phyloP scores from a whole-genome alignment of 1,140 invertebrate species.

The Triops longicaudatus region DNA sequence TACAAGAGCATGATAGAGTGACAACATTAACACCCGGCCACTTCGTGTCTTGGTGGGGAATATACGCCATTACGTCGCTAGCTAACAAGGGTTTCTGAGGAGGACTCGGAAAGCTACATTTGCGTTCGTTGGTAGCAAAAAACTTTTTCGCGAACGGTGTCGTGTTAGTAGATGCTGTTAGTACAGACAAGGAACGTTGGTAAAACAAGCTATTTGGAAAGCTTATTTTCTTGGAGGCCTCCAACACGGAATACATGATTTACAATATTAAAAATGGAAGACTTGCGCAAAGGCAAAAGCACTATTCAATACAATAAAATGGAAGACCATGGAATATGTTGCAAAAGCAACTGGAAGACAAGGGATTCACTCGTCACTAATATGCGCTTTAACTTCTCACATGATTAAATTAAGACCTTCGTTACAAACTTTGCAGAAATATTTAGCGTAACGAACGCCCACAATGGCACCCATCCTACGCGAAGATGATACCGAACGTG shows the following conservation, averaged over 20 bases:
- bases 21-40: not conserved
- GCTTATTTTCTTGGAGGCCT: not conserved
- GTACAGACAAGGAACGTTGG: constrained; percentile 50
- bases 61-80: not conserved
- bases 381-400: not conserved
- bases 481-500: not conserved
- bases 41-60: not conserved
- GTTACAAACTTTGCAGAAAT: not conserved
- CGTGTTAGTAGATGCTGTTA: constrained; percentile 60
- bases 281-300: not conserved
- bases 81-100: not conserved
- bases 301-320: not conserved
- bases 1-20: not conserved
- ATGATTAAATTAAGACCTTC: not conserved
- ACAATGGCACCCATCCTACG: not conserved
- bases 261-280: not conserved
- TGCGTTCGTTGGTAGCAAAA: not conserved
- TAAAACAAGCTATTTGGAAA: not conserved
- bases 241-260: not conserved
- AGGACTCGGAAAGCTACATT: not conserved
- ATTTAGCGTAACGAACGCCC: not conserved
- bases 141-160: constrained; percentile 44
- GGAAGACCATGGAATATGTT: not conserved
- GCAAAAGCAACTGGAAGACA: constrained; percentile 10
- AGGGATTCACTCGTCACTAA: not conserved